A percentile compares a stretch with the other conserved stretches of the same genome.
Evolutionary conservation across 2,888 invertebrate species (phyloP).

Genomic region (Eupithecia inturbata): DNA sequence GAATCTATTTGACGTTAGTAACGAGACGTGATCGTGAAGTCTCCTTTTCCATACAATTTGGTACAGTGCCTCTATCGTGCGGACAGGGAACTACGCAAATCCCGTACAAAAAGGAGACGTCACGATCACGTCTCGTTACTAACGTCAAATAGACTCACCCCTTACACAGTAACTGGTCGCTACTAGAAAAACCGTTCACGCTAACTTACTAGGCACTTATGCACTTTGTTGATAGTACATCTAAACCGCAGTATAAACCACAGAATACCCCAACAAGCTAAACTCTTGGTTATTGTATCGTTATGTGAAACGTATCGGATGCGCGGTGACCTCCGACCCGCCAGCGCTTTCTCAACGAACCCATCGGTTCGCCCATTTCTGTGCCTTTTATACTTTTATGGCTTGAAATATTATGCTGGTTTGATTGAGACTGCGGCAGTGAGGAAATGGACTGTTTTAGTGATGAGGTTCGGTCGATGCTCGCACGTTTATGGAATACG

Average conservation of each 20-base stretch:
- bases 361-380: slow-evolving; percentile 67
- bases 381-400: slow-evolving; percentile 43
- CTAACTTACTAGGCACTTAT: neutral
- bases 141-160: too few species aligned
- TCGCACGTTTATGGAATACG: neutral
- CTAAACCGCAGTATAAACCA: neutral
- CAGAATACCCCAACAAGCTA: neutral
- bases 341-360: slow-evolving; percentile 76
- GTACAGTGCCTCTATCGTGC: too few species aligned
- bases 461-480: neutral
- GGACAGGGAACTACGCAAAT: too few species aligned
- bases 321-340: slow-evolving; percentile 72
- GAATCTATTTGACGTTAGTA: too few species aligned
- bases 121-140: too few species aligned
- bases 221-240: neutral
- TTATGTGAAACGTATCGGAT: slow-evolving; percentile 71
- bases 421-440: slow-evolving; percentile 35
- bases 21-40: too few species aligned
- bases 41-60: too few species aligned
- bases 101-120: too few species aligned
- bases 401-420: slow-evolving; percentile 41
- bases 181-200: too few species aligned
- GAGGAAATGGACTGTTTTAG: neutral
- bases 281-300: slow-evolving; percentile 11
- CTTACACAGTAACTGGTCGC: too few species aligned